Evolutionary conservation across 2,113 vertebrate species (phyloP), one percentile per base, ranked within the genome.

Genomic region (Prolemur simus): DNA sequence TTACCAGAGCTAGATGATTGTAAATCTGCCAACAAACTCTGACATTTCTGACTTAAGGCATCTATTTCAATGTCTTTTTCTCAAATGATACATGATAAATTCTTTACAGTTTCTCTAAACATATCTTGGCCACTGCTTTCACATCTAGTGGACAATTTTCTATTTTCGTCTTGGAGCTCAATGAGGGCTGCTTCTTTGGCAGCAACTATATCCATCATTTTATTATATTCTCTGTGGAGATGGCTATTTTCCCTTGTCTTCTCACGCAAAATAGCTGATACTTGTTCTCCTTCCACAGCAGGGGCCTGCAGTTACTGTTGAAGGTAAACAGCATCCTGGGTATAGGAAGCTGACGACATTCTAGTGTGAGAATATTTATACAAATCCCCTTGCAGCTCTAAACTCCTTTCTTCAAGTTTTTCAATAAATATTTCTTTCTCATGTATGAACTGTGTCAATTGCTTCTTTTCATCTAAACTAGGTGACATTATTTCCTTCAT

Each of bases 1-100:
- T 81, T 98, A 1, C 49, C 98, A 45, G 68, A 25, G 68, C 97
- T 98, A 27, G 99, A 99, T 0, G 99, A 95, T 96, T 99, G 99
- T 83, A 99, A 98, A 42, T 99, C 99, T 0, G 99, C 98, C 97
- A 99, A 18, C 83, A 99, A 98, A 1, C 99, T 99, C 82, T 99
- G 99, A 97, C 99, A 99, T 98, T 99, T 99, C 82, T 99, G 99
- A 64, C 99, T 99, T 63, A 99, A 96, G 0, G 99, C 99, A 74
- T 99, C 99, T 11, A 99, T 99, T 98, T 99, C 99, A 0, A 99
- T 99, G 97, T 99, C 99, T 96, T 99, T 99, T 98, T 99, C 99
- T 82, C 99, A 97, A 97, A 99, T 99, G 94, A 99, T 99, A 68
- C 99, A 99, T 2, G 99, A 99, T 71, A 99, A 98, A 98, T 99